Evolutionary conservation across 1,140 invertebrate species (phyloP).

Genomic region (Drosophila ironensis): DNA sequence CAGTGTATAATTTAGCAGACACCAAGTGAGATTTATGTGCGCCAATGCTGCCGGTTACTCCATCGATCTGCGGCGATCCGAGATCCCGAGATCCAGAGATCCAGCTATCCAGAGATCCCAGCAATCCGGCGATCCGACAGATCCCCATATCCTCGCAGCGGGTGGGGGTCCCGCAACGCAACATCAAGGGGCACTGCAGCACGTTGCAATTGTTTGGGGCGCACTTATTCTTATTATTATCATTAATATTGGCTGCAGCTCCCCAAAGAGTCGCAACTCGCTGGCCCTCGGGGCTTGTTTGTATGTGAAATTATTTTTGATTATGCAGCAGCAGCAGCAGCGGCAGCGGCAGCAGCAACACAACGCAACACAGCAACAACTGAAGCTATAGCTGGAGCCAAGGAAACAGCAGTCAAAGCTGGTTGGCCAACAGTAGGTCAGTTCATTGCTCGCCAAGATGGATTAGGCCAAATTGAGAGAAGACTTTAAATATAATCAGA

Average conservation of each 20-base stretch:
- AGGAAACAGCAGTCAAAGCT: conserved; percentile 13
- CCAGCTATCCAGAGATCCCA: conserved; percentile 11
- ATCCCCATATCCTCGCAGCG: conserved; percentile 51
- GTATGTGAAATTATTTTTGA: conserved; percentile 80
- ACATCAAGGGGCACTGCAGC: conserved; percentile 7
- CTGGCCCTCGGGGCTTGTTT: conserved; percentile 72
- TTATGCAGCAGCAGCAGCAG: conserved; percentile 62
- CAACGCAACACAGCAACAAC: background rate
- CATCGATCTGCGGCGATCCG: conserved; percentile 12
- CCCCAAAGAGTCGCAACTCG: conserved; percentile 34
- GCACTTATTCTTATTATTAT: conserved; percentile 80
- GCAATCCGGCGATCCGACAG: conserved; percentile 15
- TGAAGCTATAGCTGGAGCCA: background rate
- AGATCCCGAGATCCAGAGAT: background rate
- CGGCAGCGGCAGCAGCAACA: background rate
- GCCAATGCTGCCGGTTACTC: conserved; percentile 68
- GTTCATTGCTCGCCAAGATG: conserved; percentile 67
- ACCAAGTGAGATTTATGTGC: conserved; percentile 82
- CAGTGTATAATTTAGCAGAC: conserved; percentile 82
- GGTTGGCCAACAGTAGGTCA: conserved; percentile 69
- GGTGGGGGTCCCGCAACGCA: too few relatives aligned
- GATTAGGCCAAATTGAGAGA: conserved; percentile 48
- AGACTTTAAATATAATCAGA: conserved; percentile 6
- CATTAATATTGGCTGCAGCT: conserved; percentile 72
- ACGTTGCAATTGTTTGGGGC: conserved; percentile 71